A percentile compares a stretch with the other conserved stretches of the same genome.
Evolutionary conservation across 2,888 invertebrate species (phyloP).

Genomic region (Silvanus unidentatus): DNA sequence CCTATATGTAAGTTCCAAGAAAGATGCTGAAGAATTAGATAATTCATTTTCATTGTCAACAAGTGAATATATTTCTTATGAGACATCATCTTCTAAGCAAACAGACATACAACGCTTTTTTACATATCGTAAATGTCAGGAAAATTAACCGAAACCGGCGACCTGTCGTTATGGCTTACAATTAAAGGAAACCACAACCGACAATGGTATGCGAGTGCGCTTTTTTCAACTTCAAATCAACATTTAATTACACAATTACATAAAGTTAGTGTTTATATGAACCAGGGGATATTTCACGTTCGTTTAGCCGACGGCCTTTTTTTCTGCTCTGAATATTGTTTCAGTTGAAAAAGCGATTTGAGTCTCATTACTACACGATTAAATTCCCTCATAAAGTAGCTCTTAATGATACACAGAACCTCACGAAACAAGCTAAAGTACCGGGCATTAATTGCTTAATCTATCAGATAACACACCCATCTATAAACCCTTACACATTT

Average conservation of each 20-base stretch:
- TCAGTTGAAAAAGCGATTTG: background rate
- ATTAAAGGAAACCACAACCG: no score
- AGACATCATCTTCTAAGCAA: background rate
- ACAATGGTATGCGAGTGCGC: no score
- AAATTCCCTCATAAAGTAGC: conserved; percentile 36
- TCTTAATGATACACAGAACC: conserved; percentile 39
- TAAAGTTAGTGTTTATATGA: no score
- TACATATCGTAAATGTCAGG: no score
- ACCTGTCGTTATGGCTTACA: no score
- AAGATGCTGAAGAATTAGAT: conserved; percentile 13
- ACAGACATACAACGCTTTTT: background rate
- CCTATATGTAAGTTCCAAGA: conserved; percentile 10
- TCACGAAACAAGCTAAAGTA: conserved; percentile 37
- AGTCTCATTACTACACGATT: conserved; percentile 24
- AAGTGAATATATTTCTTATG: conserved; percentile 13
- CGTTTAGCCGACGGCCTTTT: no score
- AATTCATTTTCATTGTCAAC: conserved; percentile 21
- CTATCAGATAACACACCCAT: conserved; percentile 42
- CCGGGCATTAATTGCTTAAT: conserved; percentile 43
- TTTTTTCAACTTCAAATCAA: no score
- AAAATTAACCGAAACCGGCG: no score
- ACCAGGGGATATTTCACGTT: no score
- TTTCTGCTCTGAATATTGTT: no score
- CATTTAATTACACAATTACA: no score
- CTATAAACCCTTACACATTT: conserved; percentile 33